Conservation (phyloP, 1,140 invertebrate genomes). For the Melanaphis sacchari region DNA sequence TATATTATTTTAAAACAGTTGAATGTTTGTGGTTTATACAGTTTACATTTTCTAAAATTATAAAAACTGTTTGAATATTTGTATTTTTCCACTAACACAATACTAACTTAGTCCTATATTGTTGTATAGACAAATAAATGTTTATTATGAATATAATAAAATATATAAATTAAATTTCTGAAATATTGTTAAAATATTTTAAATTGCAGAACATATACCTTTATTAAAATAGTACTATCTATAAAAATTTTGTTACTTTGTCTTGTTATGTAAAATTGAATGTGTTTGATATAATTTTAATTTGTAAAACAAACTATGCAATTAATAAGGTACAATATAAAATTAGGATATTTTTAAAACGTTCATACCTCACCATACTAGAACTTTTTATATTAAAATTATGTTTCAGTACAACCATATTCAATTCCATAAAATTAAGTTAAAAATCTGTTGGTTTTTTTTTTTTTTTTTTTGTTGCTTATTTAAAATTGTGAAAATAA, state of each 20-base stretch:
- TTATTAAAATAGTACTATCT: background rate
- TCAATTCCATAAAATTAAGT: background rate
- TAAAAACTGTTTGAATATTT: background rate
- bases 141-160: slow-evolving; percentile 5
- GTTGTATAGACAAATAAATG: background rate
- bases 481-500: slow-evolving; percentile 2
- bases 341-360: background rate
- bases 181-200: background rate
- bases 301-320: background rate
- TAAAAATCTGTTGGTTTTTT: background rate
- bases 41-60: background rate
- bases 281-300: background rate
- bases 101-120: background rate
- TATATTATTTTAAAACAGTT: background rate
- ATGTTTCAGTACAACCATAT: background rate
- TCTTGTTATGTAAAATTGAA: background rate
- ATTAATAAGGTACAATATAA: background rate
- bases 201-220: background rate
- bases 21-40: background rate
- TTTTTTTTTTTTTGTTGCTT: background rate
- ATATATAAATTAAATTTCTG: background rate
- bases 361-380: background rate
- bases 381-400: background rate
- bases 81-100: background rate
- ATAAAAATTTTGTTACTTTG: background rate